Evolutionary conservation across 1,140 invertebrate genomes (phyloP).

Genomic region (Anastrepha obliqua): DNA sequence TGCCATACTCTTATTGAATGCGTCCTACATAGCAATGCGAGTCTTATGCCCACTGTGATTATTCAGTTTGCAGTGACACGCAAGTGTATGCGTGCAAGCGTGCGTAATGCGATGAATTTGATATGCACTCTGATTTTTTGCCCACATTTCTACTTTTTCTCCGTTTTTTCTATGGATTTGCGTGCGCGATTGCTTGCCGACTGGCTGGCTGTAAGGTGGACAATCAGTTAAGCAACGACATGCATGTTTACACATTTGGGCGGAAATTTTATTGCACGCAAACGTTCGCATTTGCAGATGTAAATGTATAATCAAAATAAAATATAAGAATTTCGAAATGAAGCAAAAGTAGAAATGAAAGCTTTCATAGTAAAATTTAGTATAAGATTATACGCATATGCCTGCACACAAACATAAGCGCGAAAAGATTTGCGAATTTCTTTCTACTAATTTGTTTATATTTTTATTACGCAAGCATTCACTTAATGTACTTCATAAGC

Average conservation of each 20-base stretch:
- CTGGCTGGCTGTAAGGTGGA: not conserved
- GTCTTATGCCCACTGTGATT: not conserved
- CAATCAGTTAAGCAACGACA: conserved; percentile 3
- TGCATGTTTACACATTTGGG: conserved; percentile 15
- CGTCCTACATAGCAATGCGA: not conserved
- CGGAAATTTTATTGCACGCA: conserved; percentile 19
- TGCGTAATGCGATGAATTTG: conserved; percentile 43
- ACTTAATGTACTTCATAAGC: not conserved
- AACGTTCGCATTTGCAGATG: not conserved
- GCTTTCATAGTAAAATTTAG: not conserved
- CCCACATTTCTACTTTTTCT: not conserved
- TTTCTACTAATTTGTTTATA: not conserved
- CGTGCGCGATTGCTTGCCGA: not conserved
- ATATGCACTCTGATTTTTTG: not conserved
- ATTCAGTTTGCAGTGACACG: not conserved
- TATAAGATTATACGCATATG: not conserved
- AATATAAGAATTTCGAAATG: not conserved
- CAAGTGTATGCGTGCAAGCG: conserved; percentile 34
- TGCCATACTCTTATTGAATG: not conserved
- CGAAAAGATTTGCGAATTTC: too few species aligned
- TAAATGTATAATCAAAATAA: not conserved
- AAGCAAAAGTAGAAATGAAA: not conserved
- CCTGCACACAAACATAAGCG: too few species aligned
- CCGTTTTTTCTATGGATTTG: not conserved
- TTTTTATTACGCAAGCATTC: not conserved